Evolutionary conservation across 2,113 vertebrate genomes (phyloP).

Genomic region (Platichthys flesus): DNA sequence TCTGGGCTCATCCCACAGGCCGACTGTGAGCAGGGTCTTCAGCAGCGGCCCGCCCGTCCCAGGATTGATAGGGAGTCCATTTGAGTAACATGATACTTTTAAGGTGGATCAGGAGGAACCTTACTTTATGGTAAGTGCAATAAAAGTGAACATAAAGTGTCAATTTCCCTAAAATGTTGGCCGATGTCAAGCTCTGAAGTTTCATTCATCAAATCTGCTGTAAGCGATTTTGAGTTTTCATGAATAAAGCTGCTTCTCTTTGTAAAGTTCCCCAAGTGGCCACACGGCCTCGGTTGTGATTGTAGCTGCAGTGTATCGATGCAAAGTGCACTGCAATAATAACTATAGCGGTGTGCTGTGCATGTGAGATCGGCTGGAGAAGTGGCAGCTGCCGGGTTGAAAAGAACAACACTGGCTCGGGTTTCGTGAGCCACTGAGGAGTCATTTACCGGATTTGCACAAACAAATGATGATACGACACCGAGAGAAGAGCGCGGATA

Average conservation of each 20-base stretch:
- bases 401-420: slow-evolving; percentile 58
- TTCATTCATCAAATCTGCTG: slow-evolving; percentile 6
- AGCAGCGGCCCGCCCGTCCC: slow-evolving; percentile 5
- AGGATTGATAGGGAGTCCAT: slow-evolving; percentile 43
- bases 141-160: slow-evolving; percentile 57
- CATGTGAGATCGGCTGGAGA: slow-evolving; percentile 40
- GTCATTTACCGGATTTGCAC: slow-evolving; percentile 56
- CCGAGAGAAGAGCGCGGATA: slow-evolving; percentile 13
- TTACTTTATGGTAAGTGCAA: slow-evolving; percentile 41
- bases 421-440: slow-evolving; percentile 47
- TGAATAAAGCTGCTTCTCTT: background rate
- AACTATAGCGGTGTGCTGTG: slow-evolving; percentile 45
- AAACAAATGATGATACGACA: slow-evolving; percentile 59
- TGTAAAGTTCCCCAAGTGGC: no score
- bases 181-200: slow-evolving; percentile 11
- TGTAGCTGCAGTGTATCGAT: slow-evolving; percentile 53
- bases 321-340: slow-evolving; percentile 66
- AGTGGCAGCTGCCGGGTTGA: slow-evolving; percentile 6
- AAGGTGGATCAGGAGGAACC: slow-evolving; percentile 39
- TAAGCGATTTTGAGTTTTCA: slow-evolving; percentile 20
- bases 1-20: slow-evolving; percentile 66
- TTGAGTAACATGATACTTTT: slow-evolving; percentile 42
- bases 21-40: slow-evolving; percentile 41
- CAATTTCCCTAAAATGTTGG: slow-evolving; percentile 42
- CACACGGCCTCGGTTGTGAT: slow-evolving; percentile 33